Conservation (phyloP, 2,888 invertebrate genomes). For the Biston stratarius region DNA sequence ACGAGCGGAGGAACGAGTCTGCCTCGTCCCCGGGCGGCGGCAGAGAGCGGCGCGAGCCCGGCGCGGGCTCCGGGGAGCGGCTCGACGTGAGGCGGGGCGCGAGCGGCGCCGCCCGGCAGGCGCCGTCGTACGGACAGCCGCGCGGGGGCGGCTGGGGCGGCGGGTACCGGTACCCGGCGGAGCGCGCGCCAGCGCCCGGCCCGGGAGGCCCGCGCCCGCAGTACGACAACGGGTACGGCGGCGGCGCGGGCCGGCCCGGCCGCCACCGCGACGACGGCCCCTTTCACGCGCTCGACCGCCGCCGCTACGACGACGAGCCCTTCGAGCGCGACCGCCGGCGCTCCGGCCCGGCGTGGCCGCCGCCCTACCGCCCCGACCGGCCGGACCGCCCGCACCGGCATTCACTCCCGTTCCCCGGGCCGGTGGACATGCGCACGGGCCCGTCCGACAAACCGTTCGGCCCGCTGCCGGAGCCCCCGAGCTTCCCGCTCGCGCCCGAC, state of each 20-base stretch:
- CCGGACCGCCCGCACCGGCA: conserved; percentile 39
- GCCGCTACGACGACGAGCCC: conserved; percentile 59
- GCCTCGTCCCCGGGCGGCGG: no score
- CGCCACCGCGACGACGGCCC: conserved; percentile 52
- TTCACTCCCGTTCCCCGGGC: conserved; percentile 60
- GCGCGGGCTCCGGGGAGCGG: conserved; percentile 34
- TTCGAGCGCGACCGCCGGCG: conserved; percentile 51
- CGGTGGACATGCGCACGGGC: conserved; percentile 71
- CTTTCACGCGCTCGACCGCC: conserved; percentile 55
- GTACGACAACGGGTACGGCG: conserved; percentile 68
- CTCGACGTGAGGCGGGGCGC: conserved; percentile 34
- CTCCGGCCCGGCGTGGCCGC: conserved; percentile 37
- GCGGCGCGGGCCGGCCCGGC: conserved; percentile 42
- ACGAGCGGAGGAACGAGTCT: neutral
- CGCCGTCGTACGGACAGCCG: conserved; percentile 88
- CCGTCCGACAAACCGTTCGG: conserved; percentile 45
- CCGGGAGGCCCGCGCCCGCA: conserved; percentile 47
- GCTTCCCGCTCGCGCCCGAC: conserved; percentile 64
- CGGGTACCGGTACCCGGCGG: conserved; percentile 63
- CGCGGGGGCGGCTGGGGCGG: conserved; percentile 81
- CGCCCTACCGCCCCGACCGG: conserved; percentile 33
- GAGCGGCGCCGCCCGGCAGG: conserved; percentile 71
- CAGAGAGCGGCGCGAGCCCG: no score
- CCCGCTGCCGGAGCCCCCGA: conserved; percentile 71
- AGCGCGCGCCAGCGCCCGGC: conserved; percentile 47